Conservation (phyloP, 2,888 invertebrate species). For the Platycheirus albimanus region DNA sequence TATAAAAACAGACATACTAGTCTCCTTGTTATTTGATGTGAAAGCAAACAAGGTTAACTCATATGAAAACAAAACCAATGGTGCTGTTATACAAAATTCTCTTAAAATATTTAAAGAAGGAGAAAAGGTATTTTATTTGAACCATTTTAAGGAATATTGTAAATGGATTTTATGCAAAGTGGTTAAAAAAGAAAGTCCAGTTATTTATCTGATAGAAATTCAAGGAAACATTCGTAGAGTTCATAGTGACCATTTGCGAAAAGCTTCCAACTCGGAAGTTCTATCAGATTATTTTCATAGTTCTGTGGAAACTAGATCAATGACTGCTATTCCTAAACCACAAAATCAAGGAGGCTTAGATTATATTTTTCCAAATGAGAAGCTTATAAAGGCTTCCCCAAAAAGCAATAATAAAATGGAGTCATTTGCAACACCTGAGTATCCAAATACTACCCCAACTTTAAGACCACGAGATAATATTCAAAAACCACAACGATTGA, state of each 20-base stretch:
- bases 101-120: neutral
- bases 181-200: neutral
- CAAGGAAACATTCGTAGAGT: neutral
- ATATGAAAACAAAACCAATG: neutral
- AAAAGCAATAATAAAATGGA: too few relatives aligned
- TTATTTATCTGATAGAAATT: neutral
- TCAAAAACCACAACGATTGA: too few relatives aligned
- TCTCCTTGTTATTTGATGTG: neutral
- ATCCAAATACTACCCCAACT: too few relatives aligned
- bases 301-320: too few relatives aligned
- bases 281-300: too few relatives aligned
- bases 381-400: too few relatives aligned
- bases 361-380: too few relatives aligned
- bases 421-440: too few relatives aligned
- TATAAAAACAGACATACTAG: neutral
- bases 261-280: neutral
- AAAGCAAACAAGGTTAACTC: neutral
- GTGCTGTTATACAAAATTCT: too few relatives aligned
- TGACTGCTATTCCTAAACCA: too few relatives aligned
- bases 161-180: neutral
- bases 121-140: constrained; percentile 9
- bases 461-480: too few relatives aligned
- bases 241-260: neutral
- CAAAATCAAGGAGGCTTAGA: too few relatives aligned
- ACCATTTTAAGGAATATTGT: neutral